phyloP scores from a whole-genome alignment of 2,888 invertebrate genomes.

The Ashinkailepas kermadecensis region DNA sequence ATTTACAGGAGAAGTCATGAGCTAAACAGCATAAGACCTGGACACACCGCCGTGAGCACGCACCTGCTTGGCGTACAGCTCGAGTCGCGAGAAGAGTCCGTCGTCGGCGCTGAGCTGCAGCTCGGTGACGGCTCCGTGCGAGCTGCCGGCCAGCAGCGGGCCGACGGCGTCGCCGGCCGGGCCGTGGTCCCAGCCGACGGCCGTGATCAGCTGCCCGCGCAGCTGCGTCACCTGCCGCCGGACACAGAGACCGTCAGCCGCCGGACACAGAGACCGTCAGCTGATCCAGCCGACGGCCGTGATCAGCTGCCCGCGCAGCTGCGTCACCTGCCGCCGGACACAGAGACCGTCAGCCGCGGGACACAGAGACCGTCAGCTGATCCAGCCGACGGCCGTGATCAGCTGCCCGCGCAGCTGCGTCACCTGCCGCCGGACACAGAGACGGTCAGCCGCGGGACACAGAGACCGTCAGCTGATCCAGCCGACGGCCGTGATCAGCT shows the following conservation, averaged over 20 bases:
- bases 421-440: slow-evolving; percentile 40
- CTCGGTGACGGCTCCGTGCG: slow-evolving; percentile 82
- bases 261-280: neutral
- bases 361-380: too few species aligned
- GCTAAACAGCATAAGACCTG: too few species aligned
- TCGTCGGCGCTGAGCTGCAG: slow-evolving; percentile 76
- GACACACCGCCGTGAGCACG: slow-evolving; percentile 25
- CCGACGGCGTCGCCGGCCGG: slow-evolving; percentile 59
- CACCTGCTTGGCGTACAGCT: slow-evolving; percentile 82
- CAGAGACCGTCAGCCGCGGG: too few species aligned
- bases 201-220: slow-evolving; percentile 71
- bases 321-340: too few species aligned
- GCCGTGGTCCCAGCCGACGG: slow-evolving; percentile 82
- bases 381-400: slow-evolving; percentile 86
- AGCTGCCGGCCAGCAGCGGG: slow-evolving; percentile 79
- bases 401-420: slow-evolving; percentile 59
- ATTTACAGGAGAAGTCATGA: too few species aligned
- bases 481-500: too few species aligned
- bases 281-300: too few species aligned
- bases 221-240: slow-evolving; percentile 47
- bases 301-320: too few species aligned
- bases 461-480: neutral
- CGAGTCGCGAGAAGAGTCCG: slow-evolving; percentile 64
- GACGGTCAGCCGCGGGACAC: neutral
- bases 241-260: neutral